These are phyloP conservation scores for Trichomycterus rosablanca DNA, from an alignment of 2,113 vertebrate species.

Conservation along the genomic window DNA sequence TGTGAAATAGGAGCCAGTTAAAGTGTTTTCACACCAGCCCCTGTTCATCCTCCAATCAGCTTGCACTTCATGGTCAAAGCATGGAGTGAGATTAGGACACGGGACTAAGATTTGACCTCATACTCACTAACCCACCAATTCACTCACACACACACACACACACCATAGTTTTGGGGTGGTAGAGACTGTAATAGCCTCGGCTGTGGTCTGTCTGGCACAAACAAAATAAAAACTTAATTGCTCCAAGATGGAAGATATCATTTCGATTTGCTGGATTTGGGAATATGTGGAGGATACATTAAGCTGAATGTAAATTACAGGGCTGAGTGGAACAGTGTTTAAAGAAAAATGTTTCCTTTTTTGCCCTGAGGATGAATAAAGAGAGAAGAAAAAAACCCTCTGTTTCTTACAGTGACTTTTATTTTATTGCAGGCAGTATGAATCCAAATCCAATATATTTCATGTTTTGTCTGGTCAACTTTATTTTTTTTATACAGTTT, in stretches of 20 bases:
- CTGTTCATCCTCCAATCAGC: conserved; percentile 34
- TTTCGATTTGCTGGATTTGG: conserved; percentile 46
- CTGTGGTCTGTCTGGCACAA: conserved; percentile 43
- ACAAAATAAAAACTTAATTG: conserved; percentile 45
- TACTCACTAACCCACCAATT: too few species aligned
- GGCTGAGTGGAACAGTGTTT: conserved; percentile 35
- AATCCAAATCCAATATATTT: too few species aligned
- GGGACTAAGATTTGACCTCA: conserved; percentile 35
- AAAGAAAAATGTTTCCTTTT: conserved; percentile 28
- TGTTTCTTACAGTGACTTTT: too few species aligned
- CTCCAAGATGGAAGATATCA: conserved; percentile 44
- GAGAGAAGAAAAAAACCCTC: too few species aligned
- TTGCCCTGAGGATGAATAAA: conserved; percentile 18
- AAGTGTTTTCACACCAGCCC: conserved; percentile 49
- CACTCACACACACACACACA: conserved; percentile 29
- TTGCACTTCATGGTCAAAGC: conserved; percentile 9
- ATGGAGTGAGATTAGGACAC: conserved; percentile 19
- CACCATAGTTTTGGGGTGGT: conserved; percentile 16
- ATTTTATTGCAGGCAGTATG: too few species aligned
- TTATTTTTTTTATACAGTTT: too few species aligned
- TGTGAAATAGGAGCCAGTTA: conserved; percentile 42
- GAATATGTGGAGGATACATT: conserved; percentile 44
- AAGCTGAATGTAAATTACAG: conserved; percentile 47
- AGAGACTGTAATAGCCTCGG: conserved; percentile 38
- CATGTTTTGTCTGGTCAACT: too few species aligned